These are phyloP conservation scores for Eupeodes luniger DNA, from an alignment of 2,888 invertebrate species.

Conservation along the genomic window DNA sequence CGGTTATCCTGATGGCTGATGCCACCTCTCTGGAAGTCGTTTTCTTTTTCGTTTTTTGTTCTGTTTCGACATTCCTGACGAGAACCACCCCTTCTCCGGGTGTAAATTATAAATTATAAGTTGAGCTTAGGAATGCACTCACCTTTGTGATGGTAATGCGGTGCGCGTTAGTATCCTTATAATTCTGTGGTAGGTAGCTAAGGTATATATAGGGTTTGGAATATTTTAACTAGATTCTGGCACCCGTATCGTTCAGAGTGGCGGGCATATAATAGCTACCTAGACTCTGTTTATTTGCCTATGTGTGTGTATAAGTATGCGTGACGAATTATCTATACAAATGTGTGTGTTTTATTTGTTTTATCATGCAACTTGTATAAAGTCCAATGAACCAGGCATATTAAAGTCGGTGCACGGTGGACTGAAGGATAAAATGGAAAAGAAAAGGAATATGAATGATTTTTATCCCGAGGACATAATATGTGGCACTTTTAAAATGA, in stretches of 20 bases:
- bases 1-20: background rate
- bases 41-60: constrained; percentile 9
- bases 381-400: constrained; percentile 66
- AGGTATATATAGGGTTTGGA: constrained; percentile 30
- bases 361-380: constrained; percentile 40
- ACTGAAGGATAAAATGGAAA: constrained; percentile 45
- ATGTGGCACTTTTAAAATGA: constrained; percentile 30
- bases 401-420: constrained; percentile 27
- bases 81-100: background rate
- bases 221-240: constrained; percentile 55
- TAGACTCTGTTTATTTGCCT: constrained; percentile 13
- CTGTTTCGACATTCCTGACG: background rate
- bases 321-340: background rate
- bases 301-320: constrained; percentile 1
- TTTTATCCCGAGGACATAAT: constrained; percentile 29
- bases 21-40: background rate
- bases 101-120: constrained; percentile 67
- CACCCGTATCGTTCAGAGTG: background rate
- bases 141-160: constrained; percentile 68
- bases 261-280: background rate
- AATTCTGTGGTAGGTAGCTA: constrained; percentile 8
- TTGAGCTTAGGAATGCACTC: constrained; percentile 58
- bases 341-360: constrained; percentile 32
- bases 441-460: constrained; percentile 46
- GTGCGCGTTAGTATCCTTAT: constrained; percentile 31